A percentile compares a stretch with the other conserved stretches of the same genome.
Conservation (phyloP, 2,888 invertebrate genomes). For the Amblyjoppa fuscipennis region DNA sequence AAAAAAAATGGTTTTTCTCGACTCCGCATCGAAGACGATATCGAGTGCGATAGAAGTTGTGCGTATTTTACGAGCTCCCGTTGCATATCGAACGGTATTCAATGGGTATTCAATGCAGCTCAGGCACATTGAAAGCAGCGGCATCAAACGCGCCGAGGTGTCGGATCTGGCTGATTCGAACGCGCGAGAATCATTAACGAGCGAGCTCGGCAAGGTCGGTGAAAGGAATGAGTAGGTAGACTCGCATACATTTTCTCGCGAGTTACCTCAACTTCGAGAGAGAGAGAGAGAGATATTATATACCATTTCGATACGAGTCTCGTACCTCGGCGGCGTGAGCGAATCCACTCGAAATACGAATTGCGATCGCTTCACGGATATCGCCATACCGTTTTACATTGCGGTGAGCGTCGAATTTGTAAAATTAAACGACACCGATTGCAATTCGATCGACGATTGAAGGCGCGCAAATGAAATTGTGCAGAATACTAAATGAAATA, state of each 20-base stretch:
- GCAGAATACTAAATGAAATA: background rate
- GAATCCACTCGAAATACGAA: constrained; percentile 11
- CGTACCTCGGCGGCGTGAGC: background rate
- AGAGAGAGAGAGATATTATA: constrained; percentile 33
- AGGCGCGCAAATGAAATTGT: background rate
- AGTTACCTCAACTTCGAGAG: constrained; percentile 47
- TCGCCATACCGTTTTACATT: background rate
- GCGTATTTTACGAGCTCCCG: constrained; percentile 42
- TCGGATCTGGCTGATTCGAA: constrained; percentile 50
- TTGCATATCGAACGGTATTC: constrained; percentile 36
- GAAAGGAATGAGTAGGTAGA: constrained; percentile 77
- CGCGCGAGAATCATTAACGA: constrained; percentile 77
- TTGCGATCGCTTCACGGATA: constrained; percentile 5
- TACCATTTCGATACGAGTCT: constrained; percentile 40
- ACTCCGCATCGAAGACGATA: constrained; percentile 38
- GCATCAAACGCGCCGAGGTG: constrained; percentile 64
- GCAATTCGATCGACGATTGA: background rate
- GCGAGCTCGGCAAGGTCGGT: constrained; percentile 78
- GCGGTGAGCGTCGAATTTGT: constrained; percentile 7
- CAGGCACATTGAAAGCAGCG: constrained; percentile 30
- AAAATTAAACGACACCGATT: constrained; percentile 1
- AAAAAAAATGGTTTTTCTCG: constrained; percentile 26
- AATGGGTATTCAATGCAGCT: constrained; percentile 28
- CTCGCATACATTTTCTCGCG: constrained; percentile 64
- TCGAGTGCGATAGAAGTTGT: constrained; percentile 26